A percentile compares a stretch with the other conserved stretches of the same genome.
These are phyloP conservation scores for Drosophila incognita DNA, from an alignment of 2,888 invertebrate genomes.

Conservation along the genomic window DNA sequence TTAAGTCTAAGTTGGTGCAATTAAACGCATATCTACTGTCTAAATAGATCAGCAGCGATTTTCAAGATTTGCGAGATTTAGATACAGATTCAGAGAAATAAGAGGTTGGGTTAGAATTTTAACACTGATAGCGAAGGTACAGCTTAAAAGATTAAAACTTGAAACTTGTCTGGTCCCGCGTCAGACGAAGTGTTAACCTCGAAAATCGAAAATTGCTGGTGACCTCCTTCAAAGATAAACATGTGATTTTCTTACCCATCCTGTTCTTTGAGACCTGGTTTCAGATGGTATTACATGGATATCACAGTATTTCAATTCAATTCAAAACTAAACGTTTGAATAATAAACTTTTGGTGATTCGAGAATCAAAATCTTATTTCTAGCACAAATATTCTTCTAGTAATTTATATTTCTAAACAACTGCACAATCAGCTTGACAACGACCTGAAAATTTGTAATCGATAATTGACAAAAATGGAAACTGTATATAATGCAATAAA, in stretches of 20 bases:
- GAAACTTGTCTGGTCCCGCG: no score
- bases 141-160: no score
- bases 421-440: not conserved
- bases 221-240: not conserved
- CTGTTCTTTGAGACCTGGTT: not conserved
- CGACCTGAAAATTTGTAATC: not conserved
- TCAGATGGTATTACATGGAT: not conserved
- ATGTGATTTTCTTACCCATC: not conserved
- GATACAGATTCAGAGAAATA: not conserved
- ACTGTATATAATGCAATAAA: not conserved
- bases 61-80: not conserved
- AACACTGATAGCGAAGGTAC: not conserved
- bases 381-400: not conserved
- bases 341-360: not conserved
- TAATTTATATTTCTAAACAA: not conserved
- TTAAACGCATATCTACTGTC: conserved; percentile 10
- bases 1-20: not conserved
- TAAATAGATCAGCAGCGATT: not conserved
- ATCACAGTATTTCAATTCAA: not conserved
- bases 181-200: not conserved
- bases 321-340: not conserved
- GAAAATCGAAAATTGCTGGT: not conserved
- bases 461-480: not conserved
- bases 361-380: not conserved
- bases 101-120: not conserved